Conservation (phyloP, 2,888 invertebrate species). For the Diploptera punctata region DNA sequence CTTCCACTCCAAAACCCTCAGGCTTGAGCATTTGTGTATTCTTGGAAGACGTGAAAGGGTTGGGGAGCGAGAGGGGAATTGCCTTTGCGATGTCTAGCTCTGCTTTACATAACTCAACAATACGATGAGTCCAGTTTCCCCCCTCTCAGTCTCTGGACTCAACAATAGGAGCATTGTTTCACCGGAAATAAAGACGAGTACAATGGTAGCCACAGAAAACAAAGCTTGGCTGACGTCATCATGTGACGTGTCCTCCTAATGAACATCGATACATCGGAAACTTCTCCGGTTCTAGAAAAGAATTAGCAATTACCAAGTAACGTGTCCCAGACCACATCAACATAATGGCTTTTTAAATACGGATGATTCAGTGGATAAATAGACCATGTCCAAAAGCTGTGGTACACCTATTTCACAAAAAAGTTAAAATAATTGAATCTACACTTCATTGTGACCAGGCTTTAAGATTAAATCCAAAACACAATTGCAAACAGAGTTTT, state of each 20-base stretch:
- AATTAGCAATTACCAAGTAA: not conserved
- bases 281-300: not conserved
- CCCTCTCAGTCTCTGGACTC: constrained; percentile 22
- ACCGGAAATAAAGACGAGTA: constrained; percentile 37
- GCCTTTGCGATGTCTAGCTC: constrained; percentile 9
- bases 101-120: constrained; percentile 30
- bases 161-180: constrained; percentile 37
- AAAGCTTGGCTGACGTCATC: constrained; percentile 33
- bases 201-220: constrained; percentile 35
- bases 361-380: no score
- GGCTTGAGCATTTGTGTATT: no score
- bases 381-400: no score
- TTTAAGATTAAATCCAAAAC: no score
- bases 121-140: constrained; percentile 19
- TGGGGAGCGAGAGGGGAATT: not conserved
- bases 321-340: no score
- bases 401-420: no score
- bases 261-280: constrained; percentile 12
- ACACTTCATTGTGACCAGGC: no score
- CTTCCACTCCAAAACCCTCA: no score
- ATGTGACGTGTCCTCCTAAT: constrained; percentile 10
- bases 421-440: no score
- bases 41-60: not conserved
- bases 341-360: no score
- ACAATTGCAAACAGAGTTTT: no score